Base-by-base conservation (phyloP, 2,888 invertebrate species). In the Acleris laterana region DNA sequence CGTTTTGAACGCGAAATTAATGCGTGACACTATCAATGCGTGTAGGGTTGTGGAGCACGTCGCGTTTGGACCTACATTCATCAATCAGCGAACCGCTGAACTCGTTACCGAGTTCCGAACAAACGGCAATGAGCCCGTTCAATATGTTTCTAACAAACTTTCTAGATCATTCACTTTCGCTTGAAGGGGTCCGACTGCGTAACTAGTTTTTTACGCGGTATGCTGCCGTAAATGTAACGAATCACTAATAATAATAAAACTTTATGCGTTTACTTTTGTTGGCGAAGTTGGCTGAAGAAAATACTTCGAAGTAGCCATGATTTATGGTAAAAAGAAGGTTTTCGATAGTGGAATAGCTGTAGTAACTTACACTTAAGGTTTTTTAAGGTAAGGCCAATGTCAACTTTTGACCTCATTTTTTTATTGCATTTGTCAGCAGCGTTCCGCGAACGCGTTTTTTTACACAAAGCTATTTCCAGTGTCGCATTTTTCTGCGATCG, bases 101-200 rank as follows among this genome's bases (percentile, higher is more conserved):
- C 89, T 90, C 86, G 89, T 90, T 90, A 88, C 88, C 74, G 88
- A 89, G 88, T 89, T 88, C 75, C 78, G 73, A 82, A 81, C 81
- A 80, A 87, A 83, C 78, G 78, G 80, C 84, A 84, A 85, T 86
- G 87, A 83, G 84, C 73, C 71, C 76, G 76, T 74, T 80, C 81
- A 79, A 84, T 88, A 84, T 87, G 84, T 88, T 84, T 82, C 84
- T 77, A 77, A 77, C 65, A 81, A 91, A 90, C 83, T 91, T 91
- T 89, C 86, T 81, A 85, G 89, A 92, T 90, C 90, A 89, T 83
- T 91, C 90, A 91, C 89, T 89, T 83, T 82, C 87, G 84, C 85
- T 76, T 77, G 83, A 82, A 82, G 83, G 82, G 82, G 77, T 76
- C 74, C 71, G 71, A 70, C 73, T 69, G 65, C 70, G 76, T 77